These are phyloP conservation scores for Mustela nigripes DNA, from an alignment of 2,113 vertebrate species.

Conservation along the genomic window DNA sequence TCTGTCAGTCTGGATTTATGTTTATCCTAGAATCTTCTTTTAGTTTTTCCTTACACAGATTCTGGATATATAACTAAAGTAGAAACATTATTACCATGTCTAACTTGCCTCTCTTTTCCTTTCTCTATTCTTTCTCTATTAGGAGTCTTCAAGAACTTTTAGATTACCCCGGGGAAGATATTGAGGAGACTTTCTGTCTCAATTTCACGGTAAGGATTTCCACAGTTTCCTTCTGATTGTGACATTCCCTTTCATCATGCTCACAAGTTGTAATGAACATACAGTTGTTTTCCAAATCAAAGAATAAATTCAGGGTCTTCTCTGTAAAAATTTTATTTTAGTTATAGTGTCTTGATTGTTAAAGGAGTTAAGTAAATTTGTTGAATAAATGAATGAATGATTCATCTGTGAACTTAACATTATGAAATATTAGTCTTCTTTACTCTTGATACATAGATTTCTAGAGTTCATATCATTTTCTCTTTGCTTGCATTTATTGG, in stretches of 20 bases:
- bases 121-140: slow-evolving; percentile 25
- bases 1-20: background rate
- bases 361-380: background rate
- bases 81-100: background rate
- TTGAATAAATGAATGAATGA: slow-evolving; percentile 14
- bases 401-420: slow-evolving; percentile 22
- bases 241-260: background rate
- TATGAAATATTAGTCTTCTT: background rate
- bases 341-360: slow-evolving; percentile 1
- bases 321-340: slow-evolving; percentile 22
- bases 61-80: background rate
- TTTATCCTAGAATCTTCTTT: slow-evolving; percentile 58
- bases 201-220: slow-evolving; percentile 94
- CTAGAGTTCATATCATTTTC: slow-evolving; percentile 22
- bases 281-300: slow-evolving; percentile 29
- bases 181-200: slow-evolving; percentile 97
- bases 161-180: slow-evolving; percentile 93
- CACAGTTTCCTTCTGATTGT: background rate
- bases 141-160: slow-evolving; percentile 98
- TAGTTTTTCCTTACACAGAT: slow-evolving; percentile 34
- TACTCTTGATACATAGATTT: background rate
- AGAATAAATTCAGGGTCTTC: background rate
- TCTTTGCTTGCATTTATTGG: slow-evolving; percentile 1
- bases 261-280: background rate
- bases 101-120: slow-evolving; percentile 59